These are phyloP conservation scores for Falco naumanni DNA, from an alignment of 2,797 vertebrate species.

Conservation along the genomic window DNA sequence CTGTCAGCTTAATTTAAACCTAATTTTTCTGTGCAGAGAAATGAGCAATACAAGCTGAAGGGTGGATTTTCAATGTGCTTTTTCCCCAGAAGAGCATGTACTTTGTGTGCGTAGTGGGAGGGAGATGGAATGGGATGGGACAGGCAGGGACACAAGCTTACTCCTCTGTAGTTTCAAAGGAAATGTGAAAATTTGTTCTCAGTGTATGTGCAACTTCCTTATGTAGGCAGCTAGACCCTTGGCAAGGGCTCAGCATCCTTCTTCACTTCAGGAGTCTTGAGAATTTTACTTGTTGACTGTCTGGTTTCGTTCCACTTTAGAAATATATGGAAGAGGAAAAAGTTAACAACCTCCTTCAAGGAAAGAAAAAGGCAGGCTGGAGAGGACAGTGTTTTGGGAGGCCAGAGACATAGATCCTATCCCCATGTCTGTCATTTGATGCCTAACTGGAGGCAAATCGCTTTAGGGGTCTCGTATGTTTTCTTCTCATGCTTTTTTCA, in stretches of 20 bases:
- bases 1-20: neutral
- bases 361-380: neutral
- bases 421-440: neutral
- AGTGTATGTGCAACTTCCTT: neutral
- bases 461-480: neutral
- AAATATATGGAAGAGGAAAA: constrained; percentile 6
- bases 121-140: neutral
- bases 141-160: neutral
- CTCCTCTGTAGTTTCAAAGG: neutral
- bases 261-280: neutral
- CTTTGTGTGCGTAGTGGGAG: neutral
- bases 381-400: neutral
- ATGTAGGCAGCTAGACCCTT: neutral
- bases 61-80: neutral
- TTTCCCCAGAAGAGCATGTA: neutral
- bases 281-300: constrained; percentile 8
- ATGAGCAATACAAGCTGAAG: neutral
- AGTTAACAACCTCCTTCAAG: neutral
- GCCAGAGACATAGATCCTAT: neutral
- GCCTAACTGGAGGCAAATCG: neutral
- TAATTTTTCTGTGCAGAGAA: constrained; percentile 9
- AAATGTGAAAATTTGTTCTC: neutral
- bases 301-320: constrained; percentile 32
- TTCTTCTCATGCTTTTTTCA: neutral
- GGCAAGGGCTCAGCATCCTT: constrained; percentile 10